A percentile compares a stretch with the other conserved stretches of the same genome.
phyloP scores from a whole-genome alignment of 2,888 invertebrate genomes.

The Drosophila rellima region DNA sequence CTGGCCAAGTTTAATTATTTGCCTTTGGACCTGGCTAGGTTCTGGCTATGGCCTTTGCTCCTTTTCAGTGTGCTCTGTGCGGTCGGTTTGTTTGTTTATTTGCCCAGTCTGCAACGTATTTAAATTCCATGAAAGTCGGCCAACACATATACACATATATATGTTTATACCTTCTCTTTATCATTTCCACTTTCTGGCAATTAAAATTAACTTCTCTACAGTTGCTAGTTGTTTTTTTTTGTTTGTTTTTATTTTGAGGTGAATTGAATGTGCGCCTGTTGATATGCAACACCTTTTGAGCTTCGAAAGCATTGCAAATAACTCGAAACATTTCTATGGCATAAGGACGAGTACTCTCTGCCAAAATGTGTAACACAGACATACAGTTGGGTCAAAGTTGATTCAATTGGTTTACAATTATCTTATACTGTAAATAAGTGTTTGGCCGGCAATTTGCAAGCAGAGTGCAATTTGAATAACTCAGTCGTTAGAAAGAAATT shows the following conservation, averaged over 20 bases:
- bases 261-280: conserved; percentile 1
- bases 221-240: background rate
- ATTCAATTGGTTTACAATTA: background rate
- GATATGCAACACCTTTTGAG: conserved; percentile 8
- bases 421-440: background rate
- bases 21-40: conserved; percentile 41
- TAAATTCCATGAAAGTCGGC: conserved; percentile 60
- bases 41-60: conserved; percentile 27
- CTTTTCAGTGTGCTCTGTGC: conserved; percentile 21
- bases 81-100: conserved; percentile 27
- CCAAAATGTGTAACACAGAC: background rate
- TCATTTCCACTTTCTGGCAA: conserved; percentile 41
- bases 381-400: background rate
- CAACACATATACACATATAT: too few species aligned
- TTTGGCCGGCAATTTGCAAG: background rate
- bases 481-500: background rate
- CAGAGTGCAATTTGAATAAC: background rate
- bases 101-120: conserved; percentile 63
- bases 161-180: conserved; percentile 6
- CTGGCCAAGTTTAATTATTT: conserved; percentile 75
- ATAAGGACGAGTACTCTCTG: background rate
- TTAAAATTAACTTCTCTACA: conserved; percentile 64
- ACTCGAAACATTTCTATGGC: background rate
- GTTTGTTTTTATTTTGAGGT: background rate
- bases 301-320: conserved; percentile 3